These are phyloP conservation scores for Eulemur macaco DNA, from an alignment of 2,113 vertebrate species.

Conservation along the genomic window DNA sequence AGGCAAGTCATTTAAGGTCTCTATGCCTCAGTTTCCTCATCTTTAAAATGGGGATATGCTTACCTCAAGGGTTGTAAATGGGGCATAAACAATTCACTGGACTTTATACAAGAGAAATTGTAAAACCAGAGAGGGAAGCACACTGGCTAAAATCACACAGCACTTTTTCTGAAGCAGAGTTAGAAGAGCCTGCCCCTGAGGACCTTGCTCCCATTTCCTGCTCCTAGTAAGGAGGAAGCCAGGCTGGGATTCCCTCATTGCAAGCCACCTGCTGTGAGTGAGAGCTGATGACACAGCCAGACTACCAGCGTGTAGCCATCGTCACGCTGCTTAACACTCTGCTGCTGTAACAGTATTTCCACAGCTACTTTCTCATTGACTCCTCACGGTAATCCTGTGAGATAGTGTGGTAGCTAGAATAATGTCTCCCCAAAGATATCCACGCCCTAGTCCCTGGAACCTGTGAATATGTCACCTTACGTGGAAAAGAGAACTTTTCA, in stretches of 20 bases:
- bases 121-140: background rate
- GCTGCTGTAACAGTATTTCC: background rate
- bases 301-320: no score
- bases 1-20: background rate
- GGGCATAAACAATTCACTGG: background rate
- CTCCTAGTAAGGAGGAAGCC: background rate
- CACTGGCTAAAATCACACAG: background rate
- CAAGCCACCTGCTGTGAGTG: no score
- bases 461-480: background rate
- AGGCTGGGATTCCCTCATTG: background rate
- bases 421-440: background rate
- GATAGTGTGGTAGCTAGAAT: background rate
- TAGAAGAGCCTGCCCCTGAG: background rate
- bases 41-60: background rate
- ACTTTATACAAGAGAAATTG: background rate
- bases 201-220: background rate
- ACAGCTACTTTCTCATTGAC: background rate
- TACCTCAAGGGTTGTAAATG: background rate
- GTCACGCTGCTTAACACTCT: background rate
- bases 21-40: background rate
- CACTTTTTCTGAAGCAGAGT: background rate
- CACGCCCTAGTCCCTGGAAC: background rate
- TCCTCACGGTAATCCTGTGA: background rate
- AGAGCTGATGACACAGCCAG: background rate
- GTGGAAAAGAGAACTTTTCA: background rate